Evolutionary conservation across 2,797 vertebrate species (phyloP).

Genomic region (Triplophysa bombifrons): DNA sequence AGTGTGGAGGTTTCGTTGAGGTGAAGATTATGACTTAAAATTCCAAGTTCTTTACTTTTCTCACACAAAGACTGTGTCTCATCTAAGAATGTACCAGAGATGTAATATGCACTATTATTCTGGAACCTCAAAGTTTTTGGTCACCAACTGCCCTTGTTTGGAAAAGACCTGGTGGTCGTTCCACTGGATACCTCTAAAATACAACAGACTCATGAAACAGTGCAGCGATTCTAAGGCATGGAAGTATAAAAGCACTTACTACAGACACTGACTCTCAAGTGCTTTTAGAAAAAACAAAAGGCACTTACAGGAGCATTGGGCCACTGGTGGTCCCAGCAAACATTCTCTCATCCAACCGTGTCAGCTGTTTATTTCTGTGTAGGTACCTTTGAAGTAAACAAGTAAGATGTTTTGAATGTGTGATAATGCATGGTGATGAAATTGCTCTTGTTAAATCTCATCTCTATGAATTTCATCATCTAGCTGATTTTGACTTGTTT

Average conservation of each 20-base stretch:
- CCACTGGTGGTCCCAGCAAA: constrained; percentile 87
- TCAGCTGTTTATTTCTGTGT: constrained; percentile 89
- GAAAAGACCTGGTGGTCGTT: no score
- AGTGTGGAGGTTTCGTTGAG: no score
- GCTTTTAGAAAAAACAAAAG: constrained; percentile 30
- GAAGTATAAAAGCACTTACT: background rate
- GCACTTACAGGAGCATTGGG: constrained; percentile 91
- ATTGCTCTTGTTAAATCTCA: background rate
- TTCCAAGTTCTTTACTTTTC: no score
- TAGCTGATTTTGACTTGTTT: background rate
- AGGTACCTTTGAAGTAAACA: constrained; percentile 81
- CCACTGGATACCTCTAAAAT: background rate
- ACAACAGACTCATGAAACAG: background rate
- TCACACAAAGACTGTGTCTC: no score
- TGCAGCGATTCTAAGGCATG: background rate
- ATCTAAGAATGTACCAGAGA: no score
- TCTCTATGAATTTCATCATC: background rate
- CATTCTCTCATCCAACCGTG: constrained; percentile 83
- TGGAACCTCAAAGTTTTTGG: no score
- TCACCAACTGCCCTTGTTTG: no score
- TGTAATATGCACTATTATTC: no score
- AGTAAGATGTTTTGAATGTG: constrained; percentile 14
- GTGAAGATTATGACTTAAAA: no score
- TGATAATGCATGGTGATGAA: background rate
- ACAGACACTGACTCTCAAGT: constrained; percentile 33